Evolutionary conservation across 2,888 invertebrate species (phyloP).

Genomic region (Heliconius erato): DNA sequence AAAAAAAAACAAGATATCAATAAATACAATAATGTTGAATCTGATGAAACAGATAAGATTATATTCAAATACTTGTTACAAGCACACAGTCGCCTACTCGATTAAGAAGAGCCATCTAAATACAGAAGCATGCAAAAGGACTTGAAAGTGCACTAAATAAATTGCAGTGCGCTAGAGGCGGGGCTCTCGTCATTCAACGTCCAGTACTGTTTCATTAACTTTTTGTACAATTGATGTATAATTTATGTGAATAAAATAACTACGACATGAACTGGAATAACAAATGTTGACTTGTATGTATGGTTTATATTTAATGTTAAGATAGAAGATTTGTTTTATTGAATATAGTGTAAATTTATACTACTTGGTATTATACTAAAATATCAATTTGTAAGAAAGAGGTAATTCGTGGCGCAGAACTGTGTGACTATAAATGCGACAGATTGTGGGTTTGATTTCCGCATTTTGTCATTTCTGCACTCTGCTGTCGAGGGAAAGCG

Average conservation of each 20-base stretch:
- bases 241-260: conserved; percentile 49
- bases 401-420: too few relatives aligned
- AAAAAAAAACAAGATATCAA: too few relatives aligned
- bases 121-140: conserved; percentile 73
- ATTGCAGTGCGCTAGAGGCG: conserved; percentile 78
- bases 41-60: neutral
- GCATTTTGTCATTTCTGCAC: too few relatives aligned
- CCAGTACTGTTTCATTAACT: conserved; percentile 78
- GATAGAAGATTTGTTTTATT: too few relatives aligned
- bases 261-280: neutral
- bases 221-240: conserved; percentile 60
- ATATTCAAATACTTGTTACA: conserved; percentile 5
- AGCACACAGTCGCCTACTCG: conserved; percentile 46
- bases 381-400: too few relatives aligned
- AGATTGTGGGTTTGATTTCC: too few relatives aligned
- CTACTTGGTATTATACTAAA: too few relatives aligned
- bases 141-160: conserved; percentile 68
- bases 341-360: too few relatives aligned
- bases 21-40: too few relatives aligned
- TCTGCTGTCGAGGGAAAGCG: too few relatives aligned
- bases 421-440: too few relatives aligned
- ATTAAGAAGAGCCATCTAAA: conserved; percentile 57
- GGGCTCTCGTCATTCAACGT: conserved; percentile 75
- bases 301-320: neutral
- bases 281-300: neutral